phyloP scores from a whole-genome alignment of 1,140 invertebrate species.

The Formica exsecta region DNA sequence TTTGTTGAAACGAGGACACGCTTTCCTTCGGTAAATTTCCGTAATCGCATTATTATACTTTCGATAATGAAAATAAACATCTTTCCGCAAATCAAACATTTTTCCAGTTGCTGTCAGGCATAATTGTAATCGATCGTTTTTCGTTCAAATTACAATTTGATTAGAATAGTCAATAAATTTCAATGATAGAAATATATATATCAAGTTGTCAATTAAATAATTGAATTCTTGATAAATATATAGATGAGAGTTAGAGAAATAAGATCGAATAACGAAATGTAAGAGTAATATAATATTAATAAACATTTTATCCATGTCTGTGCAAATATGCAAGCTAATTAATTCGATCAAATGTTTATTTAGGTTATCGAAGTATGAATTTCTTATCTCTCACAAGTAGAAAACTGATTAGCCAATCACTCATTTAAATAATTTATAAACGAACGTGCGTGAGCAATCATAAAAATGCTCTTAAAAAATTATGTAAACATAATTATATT shows the following conservation, averaged over 20 bases:
- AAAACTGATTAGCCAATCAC: neutral
- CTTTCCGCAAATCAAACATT: neutral
- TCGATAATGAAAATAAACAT: constrained; percentile 6
- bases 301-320: neutral
- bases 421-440: neutral
- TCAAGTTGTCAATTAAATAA: neutral
- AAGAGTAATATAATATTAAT: neutral
- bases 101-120: neutral
- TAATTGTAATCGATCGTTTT: neutral
- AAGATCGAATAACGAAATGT: neutral
- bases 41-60: neutral
- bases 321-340: neutral
- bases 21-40: constrained; percentile 9
- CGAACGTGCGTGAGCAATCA: neutral
- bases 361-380: neutral
- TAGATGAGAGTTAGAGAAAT: neutral
- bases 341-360: neutral
- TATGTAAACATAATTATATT: neutral
- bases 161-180: constrained; percentile 8
- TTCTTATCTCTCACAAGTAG: neutral
- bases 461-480: neutral
- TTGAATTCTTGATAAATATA: neutral
- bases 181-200: neutral
- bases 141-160: neutral
- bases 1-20: neutral